phyloP scores from a whole-genome alignment of 2,113 vertebrate genomes.

The Heterotilapia buettikoferi region DNA sequence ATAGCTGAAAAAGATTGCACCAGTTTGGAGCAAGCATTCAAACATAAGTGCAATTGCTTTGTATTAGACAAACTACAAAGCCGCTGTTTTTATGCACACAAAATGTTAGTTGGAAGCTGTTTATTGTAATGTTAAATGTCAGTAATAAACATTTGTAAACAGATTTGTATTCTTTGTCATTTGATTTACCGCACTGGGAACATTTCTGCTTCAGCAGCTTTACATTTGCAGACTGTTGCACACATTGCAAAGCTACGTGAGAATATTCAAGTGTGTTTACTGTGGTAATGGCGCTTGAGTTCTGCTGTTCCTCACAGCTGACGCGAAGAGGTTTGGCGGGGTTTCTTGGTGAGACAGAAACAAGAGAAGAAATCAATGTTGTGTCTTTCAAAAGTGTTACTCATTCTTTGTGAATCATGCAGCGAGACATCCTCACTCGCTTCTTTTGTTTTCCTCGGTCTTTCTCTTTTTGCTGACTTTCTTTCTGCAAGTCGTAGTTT shows the following conservation, averaged over 20 bases:
- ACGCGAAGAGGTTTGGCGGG: background rate
- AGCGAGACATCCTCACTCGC: background rate
- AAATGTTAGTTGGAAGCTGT: background rate
- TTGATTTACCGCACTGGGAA: background rate
- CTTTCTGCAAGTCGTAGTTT: background rate
- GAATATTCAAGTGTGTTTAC: background rate
- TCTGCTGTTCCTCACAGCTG: background rate
- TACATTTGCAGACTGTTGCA: background rate
- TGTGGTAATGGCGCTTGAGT: background rate
- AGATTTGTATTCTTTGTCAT: background rate
- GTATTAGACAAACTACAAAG: background rate
- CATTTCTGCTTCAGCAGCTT: background rate
- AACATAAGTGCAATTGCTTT: background rate
- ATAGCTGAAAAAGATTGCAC: background rate
- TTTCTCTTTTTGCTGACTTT: background rate
- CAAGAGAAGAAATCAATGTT: background rate
- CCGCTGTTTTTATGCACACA: background rate
- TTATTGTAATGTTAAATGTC: background rate
- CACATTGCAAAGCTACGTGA: background rate
- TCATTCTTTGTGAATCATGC: background rate
- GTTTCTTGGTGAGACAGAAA: background rate
- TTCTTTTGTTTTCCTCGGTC: background rate
- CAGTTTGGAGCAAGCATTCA: rapidly evolving
- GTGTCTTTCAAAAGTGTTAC: background rate
- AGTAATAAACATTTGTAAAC: background rate